Percentiles rank a stretch among this genome's conserved stretches.
Evolutionary conservation across 2,113 vertebrate genomes (phyloP).

Genomic region (Onychostruthus taczanowskii): DNA sequence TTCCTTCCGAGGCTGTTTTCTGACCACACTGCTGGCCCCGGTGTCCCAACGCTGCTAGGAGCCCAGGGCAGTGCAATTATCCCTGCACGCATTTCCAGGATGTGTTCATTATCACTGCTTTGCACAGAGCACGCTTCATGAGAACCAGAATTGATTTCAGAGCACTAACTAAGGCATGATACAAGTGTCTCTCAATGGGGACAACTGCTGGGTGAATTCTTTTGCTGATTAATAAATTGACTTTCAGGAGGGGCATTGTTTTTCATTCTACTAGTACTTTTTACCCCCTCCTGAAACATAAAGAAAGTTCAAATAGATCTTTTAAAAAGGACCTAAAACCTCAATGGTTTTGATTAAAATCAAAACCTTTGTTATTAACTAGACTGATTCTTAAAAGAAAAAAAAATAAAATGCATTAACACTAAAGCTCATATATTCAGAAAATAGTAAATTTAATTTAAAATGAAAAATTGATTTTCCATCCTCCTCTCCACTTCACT

Average conservation of each 20-base stretch:
- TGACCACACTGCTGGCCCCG: background rate
- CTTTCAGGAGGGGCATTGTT: background rate
- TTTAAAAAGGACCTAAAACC: background rate
- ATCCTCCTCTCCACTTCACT: background rate
- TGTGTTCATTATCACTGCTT: slow-evolving; percentile 10
- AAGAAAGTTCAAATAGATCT: background rate
- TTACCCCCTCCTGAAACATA: background rate
- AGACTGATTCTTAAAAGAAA: background rate
- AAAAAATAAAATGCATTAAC: background rate
- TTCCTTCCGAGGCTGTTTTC: background rate
- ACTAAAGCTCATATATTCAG: background rate
- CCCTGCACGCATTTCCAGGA: background rate
- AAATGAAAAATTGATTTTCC: background rate
- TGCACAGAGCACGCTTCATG: background rate
- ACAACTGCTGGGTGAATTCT: background rate
- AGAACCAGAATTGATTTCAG: slow-evolving; percentile 9
- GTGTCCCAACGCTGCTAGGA: background rate
- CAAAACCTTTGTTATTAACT: background rate
- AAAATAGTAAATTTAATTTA: background rate
- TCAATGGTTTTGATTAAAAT: background rate
- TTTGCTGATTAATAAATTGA: slow-evolving; percentile 8
- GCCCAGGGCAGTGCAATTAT: background rate
- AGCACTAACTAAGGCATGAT: background rate
- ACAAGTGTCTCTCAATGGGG: background rate
- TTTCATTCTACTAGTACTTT: background rate